Evolutionary conservation across 2,113 vertebrate genomes (phyloP).

Genomic region (Suricata suricatta): DNA sequence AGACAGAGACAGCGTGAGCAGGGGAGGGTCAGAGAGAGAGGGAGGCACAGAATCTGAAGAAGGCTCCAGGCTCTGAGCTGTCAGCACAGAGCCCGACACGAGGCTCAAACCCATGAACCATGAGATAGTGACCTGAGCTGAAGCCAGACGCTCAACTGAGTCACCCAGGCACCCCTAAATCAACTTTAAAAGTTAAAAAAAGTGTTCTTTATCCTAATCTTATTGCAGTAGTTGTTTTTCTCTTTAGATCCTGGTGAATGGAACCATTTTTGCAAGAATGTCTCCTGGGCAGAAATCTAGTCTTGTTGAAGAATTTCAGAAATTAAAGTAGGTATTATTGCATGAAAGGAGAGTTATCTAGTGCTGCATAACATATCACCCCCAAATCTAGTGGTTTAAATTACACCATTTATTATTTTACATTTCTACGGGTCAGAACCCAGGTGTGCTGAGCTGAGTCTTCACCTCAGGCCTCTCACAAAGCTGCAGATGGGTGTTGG

Average conservation of each 20-base stretch:
- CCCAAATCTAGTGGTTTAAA: not conserved
- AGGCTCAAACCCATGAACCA: too few relatives aligned
- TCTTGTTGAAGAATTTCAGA: constrained; percentile 85
- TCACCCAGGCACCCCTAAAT: too few relatives aligned
- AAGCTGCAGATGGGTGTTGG: not conserved
- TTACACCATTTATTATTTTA: not conserved
- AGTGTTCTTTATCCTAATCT: not conserved
- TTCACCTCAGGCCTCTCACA: not conserved
- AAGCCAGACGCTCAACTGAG: too few relatives aligned
- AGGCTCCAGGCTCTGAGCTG: too few relatives aligned
- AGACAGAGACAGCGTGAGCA: too few relatives aligned
- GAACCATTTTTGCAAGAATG: constrained; percentile 83
- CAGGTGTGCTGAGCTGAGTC: not conserved
- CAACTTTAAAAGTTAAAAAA: too few relatives aligned
- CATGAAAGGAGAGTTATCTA: not conserved
- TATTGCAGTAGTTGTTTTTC: not conserved
- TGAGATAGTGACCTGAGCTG: too few relatives aligned
- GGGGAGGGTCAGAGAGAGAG: too few relatives aligned
- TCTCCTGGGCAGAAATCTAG: constrained; percentile 84
- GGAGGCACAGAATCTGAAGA: too few relatives aligned
- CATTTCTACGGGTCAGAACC: not conserved
- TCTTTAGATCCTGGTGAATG: constrained; percentile 81
- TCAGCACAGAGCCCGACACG: too few relatives aligned
- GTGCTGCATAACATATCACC: not conserved
- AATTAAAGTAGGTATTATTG: constrained; percentile 79